phyloP scores from a whole-genome alignment of 2,888 invertebrate species.

The Ganaspis brasiliensis region DNA sequence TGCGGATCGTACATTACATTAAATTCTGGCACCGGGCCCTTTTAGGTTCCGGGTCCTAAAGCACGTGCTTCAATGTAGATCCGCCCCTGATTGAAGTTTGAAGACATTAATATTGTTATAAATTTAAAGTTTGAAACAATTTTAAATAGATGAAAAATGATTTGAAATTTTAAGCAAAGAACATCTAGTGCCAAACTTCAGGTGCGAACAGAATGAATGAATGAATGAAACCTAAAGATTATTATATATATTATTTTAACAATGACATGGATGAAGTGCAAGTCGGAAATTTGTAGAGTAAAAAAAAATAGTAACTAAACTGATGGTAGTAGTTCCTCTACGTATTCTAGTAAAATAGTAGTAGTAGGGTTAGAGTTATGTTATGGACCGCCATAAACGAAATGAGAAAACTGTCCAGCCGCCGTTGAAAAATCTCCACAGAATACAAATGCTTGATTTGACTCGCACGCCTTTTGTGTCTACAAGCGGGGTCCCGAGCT shows the following conservation, averaged over 20 bases:
- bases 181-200: too few species aligned
- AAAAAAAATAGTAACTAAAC: conserved; percentile 45
- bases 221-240: too few species aligned
- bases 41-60: too few species aligned
- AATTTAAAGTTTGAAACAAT: too few species aligned
- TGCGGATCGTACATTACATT: too few species aligned
- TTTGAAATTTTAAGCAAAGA: too few species aligned
- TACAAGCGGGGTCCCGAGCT: conserved; percentile 46
- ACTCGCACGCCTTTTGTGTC: conserved; percentile 60
- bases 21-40: too few species aligned
- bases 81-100: too few species aligned
- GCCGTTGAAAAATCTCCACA: conserved; percentile 77
- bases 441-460: conserved; percentile 79
- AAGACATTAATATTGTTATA: too few species aligned
- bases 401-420: conserved; percentile 78
- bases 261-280: conserved; percentile 14
- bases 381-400: conserved; percentile 78
- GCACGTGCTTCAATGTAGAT: too few species aligned
- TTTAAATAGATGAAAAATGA: too few species aligned
- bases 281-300: conserved; percentile 8
- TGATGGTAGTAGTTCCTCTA: conserved; percentile 23
- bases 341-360: conserved; percentile 13
- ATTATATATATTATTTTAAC: not conserved
- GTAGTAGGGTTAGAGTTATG: conserved; percentile 74
- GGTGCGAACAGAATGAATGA: too few species aligned